A percentile compares a stretch with the other conserved stretches of the same genome.
phyloP scores from a whole-genome alignment of 64 coral and sea anemone genomes.

The Astreopora myriophthalma region DNA sequence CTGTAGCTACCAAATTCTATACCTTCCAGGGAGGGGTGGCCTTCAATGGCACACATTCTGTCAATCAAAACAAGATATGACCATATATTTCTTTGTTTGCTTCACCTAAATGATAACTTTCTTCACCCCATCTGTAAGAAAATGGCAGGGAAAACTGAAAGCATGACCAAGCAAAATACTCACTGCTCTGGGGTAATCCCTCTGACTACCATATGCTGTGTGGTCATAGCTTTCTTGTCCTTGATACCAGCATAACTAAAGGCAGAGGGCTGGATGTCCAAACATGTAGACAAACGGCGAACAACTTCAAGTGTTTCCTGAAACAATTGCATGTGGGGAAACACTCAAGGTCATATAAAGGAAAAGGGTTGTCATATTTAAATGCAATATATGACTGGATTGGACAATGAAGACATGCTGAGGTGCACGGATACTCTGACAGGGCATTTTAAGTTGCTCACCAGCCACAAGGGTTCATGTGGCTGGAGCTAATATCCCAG shows the following conservation, averaged over 20 bases:
- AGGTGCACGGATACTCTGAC: no score
- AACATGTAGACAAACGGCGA: slow-evolving; percentile 50
- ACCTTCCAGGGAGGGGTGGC: slow-evolving; percentile 34
- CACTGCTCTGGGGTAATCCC: slow-evolving; percentile 73
- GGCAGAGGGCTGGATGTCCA: slow-evolving; percentile 64
- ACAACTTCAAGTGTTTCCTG: slow-evolving; percentile 82
- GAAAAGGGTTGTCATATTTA: no score
- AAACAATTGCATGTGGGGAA: neutral
- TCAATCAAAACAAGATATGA: neutral
- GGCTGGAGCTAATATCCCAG: no score
- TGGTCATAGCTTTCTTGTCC: slow-evolving; percentile 84
- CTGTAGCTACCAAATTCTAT: slow-evolving; percentile 76
- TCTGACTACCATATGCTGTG: slow-evolving; percentile 81
- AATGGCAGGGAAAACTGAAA: neutral
- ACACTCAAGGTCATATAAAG: no score
- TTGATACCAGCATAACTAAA: slow-evolving; percentile 93
- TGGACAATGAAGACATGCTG: no score
- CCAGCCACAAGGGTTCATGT: no score
- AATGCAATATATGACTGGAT: no score
- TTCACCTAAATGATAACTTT: neutral
- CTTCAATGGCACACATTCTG: slow-evolving; percentile 47
- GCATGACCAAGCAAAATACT: neutral
- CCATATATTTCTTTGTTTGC: no score
- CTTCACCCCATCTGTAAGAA: no score
- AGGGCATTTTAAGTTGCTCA: no score